Conservation (phyloP, 1,140 invertebrate species). For the Pentalonia nigronervosa region DNA sequence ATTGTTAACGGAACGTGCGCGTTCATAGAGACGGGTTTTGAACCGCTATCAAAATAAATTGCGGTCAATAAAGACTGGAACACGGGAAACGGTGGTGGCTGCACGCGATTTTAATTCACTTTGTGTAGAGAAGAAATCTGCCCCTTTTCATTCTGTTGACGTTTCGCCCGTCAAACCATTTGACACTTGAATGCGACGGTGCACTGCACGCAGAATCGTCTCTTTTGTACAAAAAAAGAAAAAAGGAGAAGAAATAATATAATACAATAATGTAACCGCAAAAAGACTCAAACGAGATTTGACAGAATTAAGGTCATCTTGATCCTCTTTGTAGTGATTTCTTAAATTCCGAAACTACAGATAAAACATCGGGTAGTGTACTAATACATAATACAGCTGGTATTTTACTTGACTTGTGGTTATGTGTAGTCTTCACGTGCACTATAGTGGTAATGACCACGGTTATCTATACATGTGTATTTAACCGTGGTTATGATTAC, state of each 20-base stretch:
- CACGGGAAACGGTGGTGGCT: slow-evolving; percentile 35
- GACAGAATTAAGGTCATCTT: slow-evolving; percentile 25
- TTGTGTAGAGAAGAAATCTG: slow-evolving; percentile 43
- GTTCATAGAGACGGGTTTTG: slow-evolving; percentile 31
- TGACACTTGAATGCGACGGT: slow-evolving; percentile 37
- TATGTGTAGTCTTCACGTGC: background rate
- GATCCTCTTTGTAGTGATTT: background rate
- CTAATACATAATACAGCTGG: background rate
- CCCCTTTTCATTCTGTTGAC: slow-evolving; percentile 58
- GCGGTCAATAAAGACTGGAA: slow-evolving; percentile 55
- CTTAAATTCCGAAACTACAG: background rate
- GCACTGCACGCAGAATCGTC: slow-evolving; percentile 11
- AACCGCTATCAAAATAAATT: slow-evolving; percentile 58
- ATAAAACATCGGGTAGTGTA: background rate
- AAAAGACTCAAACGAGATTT: background rate
- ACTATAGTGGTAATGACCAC: background rate
- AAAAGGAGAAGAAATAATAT: background rate
- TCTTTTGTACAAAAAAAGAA: slow-evolving; percentile 21
- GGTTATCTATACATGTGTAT: no score
- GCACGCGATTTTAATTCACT: slow-evolving; percentile 57
- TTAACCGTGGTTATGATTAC: no score
- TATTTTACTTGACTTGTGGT: background rate
- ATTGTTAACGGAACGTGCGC: slow-evolving; percentile 57
- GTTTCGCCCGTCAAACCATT: slow-evolving; percentile 55
- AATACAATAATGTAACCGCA: background rate